These are phyloP conservation scores for Xenentodon cancila DNA, from an alignment of 2,797 vertebrate species.

Conservation along the genomic window DNA sequence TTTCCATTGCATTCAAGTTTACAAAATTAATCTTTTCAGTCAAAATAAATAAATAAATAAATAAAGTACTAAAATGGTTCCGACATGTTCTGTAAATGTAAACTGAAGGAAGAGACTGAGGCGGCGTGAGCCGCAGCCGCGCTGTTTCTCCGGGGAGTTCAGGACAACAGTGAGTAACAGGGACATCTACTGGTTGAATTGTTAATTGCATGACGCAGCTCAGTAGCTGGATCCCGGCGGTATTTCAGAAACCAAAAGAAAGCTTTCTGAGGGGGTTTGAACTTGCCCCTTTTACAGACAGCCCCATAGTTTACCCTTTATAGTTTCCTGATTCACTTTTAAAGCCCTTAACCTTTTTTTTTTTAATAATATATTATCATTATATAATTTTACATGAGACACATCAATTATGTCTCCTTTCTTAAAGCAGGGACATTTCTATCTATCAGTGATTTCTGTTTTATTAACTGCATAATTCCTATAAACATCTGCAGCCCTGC, in stretches of 20 bases:
- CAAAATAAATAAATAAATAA: not conserved
- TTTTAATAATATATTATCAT: no score
- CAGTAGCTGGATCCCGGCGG: rapidly evolving
- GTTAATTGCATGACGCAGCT: not conserved
- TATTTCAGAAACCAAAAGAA: not conserved
- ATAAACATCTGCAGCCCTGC: not conserved
- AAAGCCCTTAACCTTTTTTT: not conserved
- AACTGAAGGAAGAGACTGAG: not conserved
- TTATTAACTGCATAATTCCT: not conserved
- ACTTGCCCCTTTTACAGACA: not conserved
- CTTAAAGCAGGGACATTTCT: no score
- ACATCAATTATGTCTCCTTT: no score
- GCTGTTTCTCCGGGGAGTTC: slow-evolving; percentile 8
- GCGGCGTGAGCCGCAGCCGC: not conserved
- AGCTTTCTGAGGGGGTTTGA: not conserved
- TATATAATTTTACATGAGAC: no score
- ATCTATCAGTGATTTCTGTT: no score
- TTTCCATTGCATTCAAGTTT: not conserved
- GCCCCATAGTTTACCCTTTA: not conserved
- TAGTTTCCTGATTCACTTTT: slow-evolving; percentile 1
- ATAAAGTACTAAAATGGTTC: slow-evolving; percentile 4
- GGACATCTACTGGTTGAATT: slow-evolving; percentile 63
- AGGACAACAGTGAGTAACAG: slow-evolving; percentile 29
- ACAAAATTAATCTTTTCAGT: not conserved
- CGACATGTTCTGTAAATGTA: not conserved